Evolutionary conservation across 2,113 vertebrate species (phyloP), one percentile per base, ranked within the genome.

Genomic region (Phoenicopterus ruber): DNA sequence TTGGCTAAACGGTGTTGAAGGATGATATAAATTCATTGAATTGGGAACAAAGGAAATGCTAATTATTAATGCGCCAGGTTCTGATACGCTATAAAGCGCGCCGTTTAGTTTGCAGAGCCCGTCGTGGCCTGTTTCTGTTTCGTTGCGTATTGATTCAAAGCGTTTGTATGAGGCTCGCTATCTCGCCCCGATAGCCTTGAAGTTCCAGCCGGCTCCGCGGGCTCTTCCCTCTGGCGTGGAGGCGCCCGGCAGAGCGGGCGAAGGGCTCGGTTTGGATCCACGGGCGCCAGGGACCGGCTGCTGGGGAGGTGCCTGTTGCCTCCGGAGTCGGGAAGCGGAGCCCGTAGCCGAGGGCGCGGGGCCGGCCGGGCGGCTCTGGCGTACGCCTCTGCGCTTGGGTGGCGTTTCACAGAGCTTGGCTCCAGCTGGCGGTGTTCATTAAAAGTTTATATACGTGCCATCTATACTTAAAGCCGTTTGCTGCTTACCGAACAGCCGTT

Each of bases 1-100:
- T 97, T 98, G 96, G 97, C 97, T 98, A 96, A 98, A 96, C 96
- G 61, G 79, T 90, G 94, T 87, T 97, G 97, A 97, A 97, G 97
- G 97, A 96, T 96, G 97, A 97, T 97, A 97, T 88, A 95, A 97
- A 98, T 97, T 97, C 97, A 97, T 83, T 97, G 97, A 95, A 88
- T 96, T 54, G 0, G 59, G 94, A 97, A 98, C 97, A 98, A 98
- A 98, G 96, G 22, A 88, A 95, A 95, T 94, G 97, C 97, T 97
- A 97, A 98, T 98, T 98, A 97, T 97, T 97, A 97, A 98, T 70
- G 94, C 16, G 1, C 92, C 8, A 13, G 25, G 87, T 94, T 96
- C 86, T 73, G 97, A 92, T 76, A 71, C 3, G 62, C 94, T 82
- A 24, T 67, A 61, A 95, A 95, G 55, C 80, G 66, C 42, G 4